Evolutionary conservation across 2,888 invertebrate genomes (phyloP).

Genomic region (Crossocerus cetratus): DNA sequence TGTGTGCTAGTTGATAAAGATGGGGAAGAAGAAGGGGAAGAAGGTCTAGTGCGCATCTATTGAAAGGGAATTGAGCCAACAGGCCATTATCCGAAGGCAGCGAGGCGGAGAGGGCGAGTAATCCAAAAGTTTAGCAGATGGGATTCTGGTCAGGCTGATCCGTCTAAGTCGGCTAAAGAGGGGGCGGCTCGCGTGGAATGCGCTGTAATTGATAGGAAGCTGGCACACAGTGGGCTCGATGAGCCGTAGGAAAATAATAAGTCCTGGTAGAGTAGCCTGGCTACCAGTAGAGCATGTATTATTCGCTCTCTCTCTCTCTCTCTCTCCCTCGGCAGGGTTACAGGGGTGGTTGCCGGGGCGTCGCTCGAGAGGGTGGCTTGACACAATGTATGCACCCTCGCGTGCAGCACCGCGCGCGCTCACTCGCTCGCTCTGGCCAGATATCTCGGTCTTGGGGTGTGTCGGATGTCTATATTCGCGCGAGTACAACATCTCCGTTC

Average conservation of each 20-base stretch:
- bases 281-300: conserved; percentile 63
- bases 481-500: conserved; percentile 59
- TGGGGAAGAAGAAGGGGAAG: too few relatives aligned
- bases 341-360: conserved; percentile 62
- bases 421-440: conserved; percentile 60
- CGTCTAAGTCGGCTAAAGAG: conserved; percentile 62
- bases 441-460: conserved; percentile 67
- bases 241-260: conserved; percentile 77
- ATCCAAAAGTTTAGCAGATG: conserved; percentile 70
- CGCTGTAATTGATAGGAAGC: conserved; percentile 75
- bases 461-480: conserved; percentile 65
- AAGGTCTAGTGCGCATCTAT: too few relatives aligned
- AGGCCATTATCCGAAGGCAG: too few relatives aligned
- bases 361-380: conserved; percentile 59
- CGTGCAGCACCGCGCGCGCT: conserved; percentile 57
- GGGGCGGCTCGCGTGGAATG: conserved; percentile 65
- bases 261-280: conserved; percentile 63
- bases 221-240: conserved; percentile 72
- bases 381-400: conserved; percentile 74
- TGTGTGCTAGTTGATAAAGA: too few relatives aligned
- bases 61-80: too few relatives aligned
- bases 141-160: conserved; percentile 74
- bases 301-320: conserved; percentile 62
- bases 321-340: too few relatives aligned
- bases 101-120: conserved; percentile 26